Percentiles rank a stretch among this genome's conserved stretches.
phyloP scores from a whole-genome alignment of 2,113 vertebrate genomes.

The Neolamprologus sp. region DNA sequence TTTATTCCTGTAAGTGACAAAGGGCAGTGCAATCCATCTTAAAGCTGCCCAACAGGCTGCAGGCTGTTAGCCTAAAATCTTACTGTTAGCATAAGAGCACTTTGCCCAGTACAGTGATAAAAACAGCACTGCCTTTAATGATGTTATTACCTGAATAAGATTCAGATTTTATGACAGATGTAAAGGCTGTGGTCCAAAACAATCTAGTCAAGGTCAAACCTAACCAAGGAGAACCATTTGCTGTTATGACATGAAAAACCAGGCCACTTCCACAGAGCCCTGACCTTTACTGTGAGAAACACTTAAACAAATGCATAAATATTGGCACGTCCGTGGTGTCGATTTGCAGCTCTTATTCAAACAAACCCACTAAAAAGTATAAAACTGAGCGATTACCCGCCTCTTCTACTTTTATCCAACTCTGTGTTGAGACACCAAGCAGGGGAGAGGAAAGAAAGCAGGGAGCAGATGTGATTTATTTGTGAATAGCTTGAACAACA shows the following conservation, averaged over 20 bases:
- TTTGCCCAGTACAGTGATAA: background rate
- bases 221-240: background rate
- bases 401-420: background rate
- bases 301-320: background rate
- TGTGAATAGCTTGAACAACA: slow-evolving; percentile 29
- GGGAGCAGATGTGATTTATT: slow-evolving; percentile 55
- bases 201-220: background rate
- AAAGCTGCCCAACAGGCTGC: background rate
- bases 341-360: background rate
- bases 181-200: background rate
- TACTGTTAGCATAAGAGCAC: background rate
- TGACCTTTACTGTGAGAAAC: background rate
- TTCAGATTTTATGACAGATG: background rate
- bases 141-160: background rate
- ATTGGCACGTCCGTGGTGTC: background rate
- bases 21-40: background rate
- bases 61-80: background rate
- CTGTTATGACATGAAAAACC: background rate
- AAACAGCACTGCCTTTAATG: background rate
- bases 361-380: background rate
- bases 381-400: fast-evolving
- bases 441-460: background rate
- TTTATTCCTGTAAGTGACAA: background rate
- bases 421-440: background rate
- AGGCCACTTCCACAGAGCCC: background rate